Evolutionary conservation across 2,113 vertebrate genomes (phyloP), one percentile per base, ranked within the genome.

Genomic region (Triplophysa tibetana): DNA sequence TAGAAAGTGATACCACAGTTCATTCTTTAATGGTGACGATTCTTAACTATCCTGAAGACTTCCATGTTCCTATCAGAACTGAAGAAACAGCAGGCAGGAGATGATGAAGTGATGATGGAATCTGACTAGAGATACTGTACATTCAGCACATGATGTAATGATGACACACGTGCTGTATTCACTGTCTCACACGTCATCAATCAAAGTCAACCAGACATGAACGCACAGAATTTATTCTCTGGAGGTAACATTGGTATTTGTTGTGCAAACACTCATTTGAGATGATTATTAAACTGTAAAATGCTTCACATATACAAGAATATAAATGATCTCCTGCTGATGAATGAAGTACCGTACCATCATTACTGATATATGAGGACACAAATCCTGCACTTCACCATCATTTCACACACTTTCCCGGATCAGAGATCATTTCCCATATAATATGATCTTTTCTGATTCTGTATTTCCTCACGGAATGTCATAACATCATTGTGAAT

Each of bases 201-300:
- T 29, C 29, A 38, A 38, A 38, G 33, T 38, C 33, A 38, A 1
- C 5, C 7, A 38, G 33, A 7, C 33, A 38, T 38, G 33, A 65
- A 66, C 33, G 16, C 29, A 17, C 54, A 6, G 4, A 19, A 65
- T 67, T 77, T 67, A 77, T 77, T 77, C 54, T 10, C 12, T 12
- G 41, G 48, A 56, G 48, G 75, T 67, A 38, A 41, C 21, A 67
- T 23, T 77, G 75, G 63, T 54, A 43, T 77, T 67, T 65, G 33
- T 24, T 77, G 63, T 58, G 75, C n/a, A 2, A 41, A 77, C 50
- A 77, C 33, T 77, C 4, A 77, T 16, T 41, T 77, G 48, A 68
- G 21, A 77, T 66, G 3, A 68, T 41, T 67, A 26, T 58, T 3
- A 54, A 33, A 33, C 21, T 24, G 50, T 21, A 23, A 23, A 77